These are phyloP conservation scores for Sclerodermus sp. DNA, from an alignment of 2,888 invertebrate genomes.

Conservation along the genomic window DNA sequence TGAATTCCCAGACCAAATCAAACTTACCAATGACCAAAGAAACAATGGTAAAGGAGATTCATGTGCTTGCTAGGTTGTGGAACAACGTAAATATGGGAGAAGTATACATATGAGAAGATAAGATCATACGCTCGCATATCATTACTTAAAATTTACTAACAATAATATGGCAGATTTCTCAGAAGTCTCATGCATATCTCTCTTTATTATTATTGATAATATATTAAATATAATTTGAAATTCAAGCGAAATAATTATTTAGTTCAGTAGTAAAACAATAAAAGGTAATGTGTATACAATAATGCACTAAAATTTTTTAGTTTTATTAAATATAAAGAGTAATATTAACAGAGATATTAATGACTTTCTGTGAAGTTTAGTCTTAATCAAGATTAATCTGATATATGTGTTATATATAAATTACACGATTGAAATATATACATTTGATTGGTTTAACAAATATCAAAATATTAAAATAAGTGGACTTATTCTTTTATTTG, in stretches of 20 bases:
- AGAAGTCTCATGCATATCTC: constrained; percentile 25
- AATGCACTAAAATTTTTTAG: no score
- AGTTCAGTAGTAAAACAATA: not conserved
- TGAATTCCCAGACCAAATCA: constrained; percentile 97
- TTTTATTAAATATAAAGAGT: not conserved
- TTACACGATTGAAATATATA: not conserved
- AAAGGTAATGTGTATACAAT: not conserved
- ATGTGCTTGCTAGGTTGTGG: constrained; percentile 70
- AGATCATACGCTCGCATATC: constrained; percentile 31
- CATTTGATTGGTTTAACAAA: constrained; percentile 11
- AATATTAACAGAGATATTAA: not conserved
- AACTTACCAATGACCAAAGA: constrained; percentile 75
- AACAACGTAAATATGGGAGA: constrained; percentile 23
- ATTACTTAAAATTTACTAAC: constrained; percentile 21
- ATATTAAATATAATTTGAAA: not conserved
- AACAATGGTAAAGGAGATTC: constrained; percentile 74
- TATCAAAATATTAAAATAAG: constrained; percentile 21
- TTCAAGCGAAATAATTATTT: not conserved
- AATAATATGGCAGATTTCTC: constrained; percentile 22
- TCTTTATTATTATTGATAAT: not conserved
- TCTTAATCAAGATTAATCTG: no score
- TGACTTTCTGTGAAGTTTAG: not conserved
- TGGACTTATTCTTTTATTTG: constrained; percentile 32
- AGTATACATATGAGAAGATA: constrained; percentile 35
- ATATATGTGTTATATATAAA: no score